Evolutionary conservation across 2,113 vertebrate species (phyloP), one percentile per base, ranked within the genome.

Genomic region (Charina bottae): DNA sequence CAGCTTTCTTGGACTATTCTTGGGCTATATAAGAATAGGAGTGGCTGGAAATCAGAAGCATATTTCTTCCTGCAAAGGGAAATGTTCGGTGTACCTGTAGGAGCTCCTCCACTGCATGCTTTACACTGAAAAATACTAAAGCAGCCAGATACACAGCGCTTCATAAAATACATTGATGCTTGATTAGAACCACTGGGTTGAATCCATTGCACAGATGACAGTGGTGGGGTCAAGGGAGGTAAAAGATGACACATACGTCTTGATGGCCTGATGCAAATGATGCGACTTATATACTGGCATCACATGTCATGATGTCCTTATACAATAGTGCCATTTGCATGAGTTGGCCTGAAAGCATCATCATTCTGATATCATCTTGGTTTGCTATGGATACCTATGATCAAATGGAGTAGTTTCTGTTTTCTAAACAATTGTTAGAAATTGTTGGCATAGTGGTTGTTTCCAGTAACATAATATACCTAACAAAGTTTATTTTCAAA

Each of bases 31-130:
- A 46, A 58, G 46, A 94, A 95, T 23, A 85, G 93, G 84, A 21
- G 13, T 84, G 62, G 23, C 46, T 46, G 90, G 84, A 26, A 91
- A 23, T 93, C 93, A 62, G 94, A 95, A 13, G 7, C 46, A 19
- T 89, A 17, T 64, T 64, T 60, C 17, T 49, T 90, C 78, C n/a
- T 24, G 26, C 15, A 56, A 54, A 60, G 78, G 26, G 15, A 60
- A 85, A 26, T 86, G 23, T 37, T 58, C 10, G 54, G 17, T 68
- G 26, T 15, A 19, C 6, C 1, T 28, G 1, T 53, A 12, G 19
- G 58, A 55, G 59, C 8, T 55, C 37, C 2, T 37, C 24, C 11
- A 9, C 13, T 53, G 9, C 28, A 62, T 59, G 53, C 5, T 23
- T 72, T 89, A 23, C 11, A 55, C 24, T 2, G 23, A 90, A 49